Percentiles rank a stretch among this genome's conserved stretches.
Conservation (phyloP, 2,113 vertebrate genomes). For the Sturnira hondurensis region DNA sequence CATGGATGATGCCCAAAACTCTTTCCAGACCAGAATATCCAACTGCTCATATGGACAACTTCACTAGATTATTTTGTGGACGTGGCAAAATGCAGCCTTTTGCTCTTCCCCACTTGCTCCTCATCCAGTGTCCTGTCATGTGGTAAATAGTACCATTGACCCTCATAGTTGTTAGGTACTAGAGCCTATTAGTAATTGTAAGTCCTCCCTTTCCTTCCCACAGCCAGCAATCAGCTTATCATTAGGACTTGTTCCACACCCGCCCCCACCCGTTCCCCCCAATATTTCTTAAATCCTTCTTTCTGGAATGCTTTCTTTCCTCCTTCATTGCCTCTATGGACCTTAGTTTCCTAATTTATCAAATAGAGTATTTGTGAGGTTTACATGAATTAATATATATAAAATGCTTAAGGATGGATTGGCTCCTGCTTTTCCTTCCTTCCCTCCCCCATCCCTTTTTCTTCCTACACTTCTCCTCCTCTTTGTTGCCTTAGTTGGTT, state of each 20-base stretch:
- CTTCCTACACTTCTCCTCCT: neutral
- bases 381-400: neutral
- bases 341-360: constrained; percentile 9
- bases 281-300: neutral
- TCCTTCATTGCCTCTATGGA: neutral
- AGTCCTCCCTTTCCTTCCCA: neutral
- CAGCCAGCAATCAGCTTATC: neutral
- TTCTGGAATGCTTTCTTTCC: neutral
- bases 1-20: neutral
- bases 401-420: constrained; percentile 6
- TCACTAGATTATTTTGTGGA: neutral
- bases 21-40: neutral
- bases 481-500: neutral
- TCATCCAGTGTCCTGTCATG: neutral
- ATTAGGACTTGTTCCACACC: neutral
- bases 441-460: neutral
- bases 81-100: neutral
- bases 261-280: neutral
- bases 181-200: neutral
- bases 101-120: neutral
- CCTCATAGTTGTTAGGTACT: neutral
- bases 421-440: neutral
- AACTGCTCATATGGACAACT: neutral
- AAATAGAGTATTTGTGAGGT: neutral
- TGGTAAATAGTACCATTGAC: neutral